Base-by-base conservation (phyloP, 2,113 vertebrate genomes). In the Craseonycteris thonglongyai region DNA sequence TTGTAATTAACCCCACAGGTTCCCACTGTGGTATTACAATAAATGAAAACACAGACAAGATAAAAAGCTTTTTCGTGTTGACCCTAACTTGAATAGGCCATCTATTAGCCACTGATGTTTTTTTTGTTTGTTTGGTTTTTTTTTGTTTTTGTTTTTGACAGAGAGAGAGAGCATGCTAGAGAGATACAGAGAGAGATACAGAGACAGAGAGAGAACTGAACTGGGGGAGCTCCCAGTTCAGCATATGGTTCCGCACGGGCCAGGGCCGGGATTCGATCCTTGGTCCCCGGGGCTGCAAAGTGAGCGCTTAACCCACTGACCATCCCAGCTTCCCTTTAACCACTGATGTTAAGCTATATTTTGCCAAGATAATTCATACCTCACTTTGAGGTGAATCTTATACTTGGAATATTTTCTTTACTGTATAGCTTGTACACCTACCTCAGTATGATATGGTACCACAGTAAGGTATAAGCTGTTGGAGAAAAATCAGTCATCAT, bases 331-430 rank as follows among this genome's bases (percentile, higher is more conserved):
- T n/a, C n/a, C n/a, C n/a, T n/a, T n/a, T n/a, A 95, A 90, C 93
- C 83, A 96, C 61, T 65, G 93, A 89, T 96, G 95, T 96, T 96
- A 94, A 96, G 15, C 30, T 95, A 58, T 96, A 19, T 97, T 98
- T 97, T 98, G 97, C 97, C 97, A 97, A 97, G 97, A 97, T 96
- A 97, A 98, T 98, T 97, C 87, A 91, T 95, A 88, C 88, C 13
- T 94, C 88, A 59, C 93, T 98, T 97, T 97, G 96, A 97, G 90
- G 82, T 81, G 79, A 92, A 69, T 90, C 87, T 84, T 83, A 93
- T 75, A 8, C 84, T 72, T 35, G 66, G 92, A 97, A 65, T 95
- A 87, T 82, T 96, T 97, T n/a, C 85, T 83, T 54, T 84, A 56
- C 66, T 93, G 26, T 92, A 93, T 76, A 80, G 94, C 69, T 91